These are phyloP conservation scores for Pterostichus madidus DNA, from an alignment of 2,888 invertebrate species.

Conservation along the genomic window DNA sequence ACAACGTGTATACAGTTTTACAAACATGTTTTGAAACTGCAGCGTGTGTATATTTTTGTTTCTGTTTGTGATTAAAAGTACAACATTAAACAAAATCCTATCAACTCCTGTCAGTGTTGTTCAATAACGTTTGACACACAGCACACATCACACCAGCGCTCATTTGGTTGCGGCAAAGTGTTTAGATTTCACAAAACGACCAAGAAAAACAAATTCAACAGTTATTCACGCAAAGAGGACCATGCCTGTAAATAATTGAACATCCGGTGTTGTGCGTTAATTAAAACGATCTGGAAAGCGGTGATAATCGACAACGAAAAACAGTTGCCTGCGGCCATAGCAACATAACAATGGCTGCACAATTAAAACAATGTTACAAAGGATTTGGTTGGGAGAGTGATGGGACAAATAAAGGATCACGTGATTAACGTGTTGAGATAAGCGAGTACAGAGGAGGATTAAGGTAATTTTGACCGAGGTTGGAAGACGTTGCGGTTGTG, in stretches of 20 bases:
- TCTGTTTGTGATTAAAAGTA: not conserved
- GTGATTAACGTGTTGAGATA: not conserved
- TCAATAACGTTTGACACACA: not conserved
- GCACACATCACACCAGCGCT: not conserved
- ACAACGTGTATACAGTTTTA: no score
- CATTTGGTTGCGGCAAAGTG: not conserved
- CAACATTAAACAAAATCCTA: not conserved
- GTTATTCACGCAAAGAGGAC: conserved; percentile 17
- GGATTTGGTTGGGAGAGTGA: conserved; percentile 3
- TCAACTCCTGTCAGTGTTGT: not conserved
- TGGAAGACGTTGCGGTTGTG: not conserved
- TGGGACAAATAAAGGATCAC: conserved; percentile 1
- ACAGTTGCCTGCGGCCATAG: conserved; percentile 7
- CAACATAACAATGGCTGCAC: conserved; percentile 8
- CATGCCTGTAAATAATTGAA: conserved; percentile 26
- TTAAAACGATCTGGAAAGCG: conserved; percentile 23
- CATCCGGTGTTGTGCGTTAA: conserved; percentile 7
- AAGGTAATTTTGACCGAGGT: not conserved
- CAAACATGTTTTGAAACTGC: no score
- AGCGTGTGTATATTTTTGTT: no score
- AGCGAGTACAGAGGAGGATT: conserved; percentile 8
- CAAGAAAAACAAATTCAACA: conserved; percentile 23
- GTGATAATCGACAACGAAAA: conserved; percentile 12
- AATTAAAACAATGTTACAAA: conserved; percentile 19
- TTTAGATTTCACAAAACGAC: conserved; percentile 37